Base-by-base conservation (phyloP, 2,797 vertebrate genomes). In the Dipus sagitta region DNA sequence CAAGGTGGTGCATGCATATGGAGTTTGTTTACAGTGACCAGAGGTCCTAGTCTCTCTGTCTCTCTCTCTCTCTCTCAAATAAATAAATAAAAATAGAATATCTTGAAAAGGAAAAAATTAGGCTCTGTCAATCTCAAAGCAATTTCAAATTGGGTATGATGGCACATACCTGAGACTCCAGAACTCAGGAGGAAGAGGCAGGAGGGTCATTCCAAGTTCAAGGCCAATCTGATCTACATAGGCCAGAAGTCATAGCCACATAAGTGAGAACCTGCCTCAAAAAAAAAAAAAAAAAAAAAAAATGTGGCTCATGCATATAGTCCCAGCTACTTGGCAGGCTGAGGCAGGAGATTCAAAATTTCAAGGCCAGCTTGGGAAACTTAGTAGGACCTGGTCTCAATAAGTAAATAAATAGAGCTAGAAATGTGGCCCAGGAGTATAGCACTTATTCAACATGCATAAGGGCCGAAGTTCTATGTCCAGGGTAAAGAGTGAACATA, bases 381-480 rank as follows among this genome's bases (percentile, higher is more conserved):
- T 28, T 64, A 77, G 26, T 34, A n/a, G 38, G 32, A 38, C 23
- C 47, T 14, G 30, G 28, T 20, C 28, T 80, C 32, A 17, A 80
- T 32, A 60, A 32, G 60, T 15, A 80, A 47, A 47, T 47, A 47
- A 47, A 47, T 47, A 21, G n/a, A 30, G 13, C 3, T 20, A 28
- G 7, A 11, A 15, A 77, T 24, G 9, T 26, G 11, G 34, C 72
- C 42, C 34, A 74, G 34, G 17, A 12, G 68, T 12, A 54, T 6
- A 54, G 52, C 52, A 54, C 52, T 54, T 54, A 54, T 54, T 70
- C 30, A 95, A 91, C 72, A 88, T 81, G 82, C 77, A 86, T 90
- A 90, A 62, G 15, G 91, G 42, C 14, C 82, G 70, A 42, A 23
- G 92, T 30, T 28, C 15, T 58, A 13, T 78, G 38, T 71, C 80